Evolutionary conservation across 2,888 invertebrate species (phyloP).

Genomic region (Drosophila cracens): DNA sequence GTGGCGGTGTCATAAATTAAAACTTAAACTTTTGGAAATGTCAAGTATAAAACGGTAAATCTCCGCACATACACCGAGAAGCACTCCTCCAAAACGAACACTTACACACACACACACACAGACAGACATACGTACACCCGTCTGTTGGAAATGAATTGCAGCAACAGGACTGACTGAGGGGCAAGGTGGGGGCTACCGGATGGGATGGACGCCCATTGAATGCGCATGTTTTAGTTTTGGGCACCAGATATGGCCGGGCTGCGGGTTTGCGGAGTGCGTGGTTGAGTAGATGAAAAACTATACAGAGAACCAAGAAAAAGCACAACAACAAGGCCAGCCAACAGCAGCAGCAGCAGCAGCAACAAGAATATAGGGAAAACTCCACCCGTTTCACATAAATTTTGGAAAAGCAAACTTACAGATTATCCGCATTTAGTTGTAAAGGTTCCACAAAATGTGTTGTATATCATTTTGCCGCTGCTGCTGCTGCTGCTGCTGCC

Average conservation of each 20-base stretch:
- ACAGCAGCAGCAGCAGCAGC: constrained; percentile 28
- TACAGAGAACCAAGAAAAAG: constrained; percentile 71
- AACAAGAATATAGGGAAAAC: constrained; percentile 56
- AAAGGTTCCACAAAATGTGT: constrained; percentile 81
- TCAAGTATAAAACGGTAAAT: constrained; percentile 85
- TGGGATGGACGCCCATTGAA: constrained; percentile 67
- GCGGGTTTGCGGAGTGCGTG: constrained; percentile 8
- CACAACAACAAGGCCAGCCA: constrained; percentile 67
- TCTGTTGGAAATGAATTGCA: constrained; percentile 77
- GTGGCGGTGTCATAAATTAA: constrained; percentile 85
- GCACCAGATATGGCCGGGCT: constrained; percentile 47
- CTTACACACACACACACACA: constrained; percentile 43
- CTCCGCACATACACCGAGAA: constrained; percentile 79
- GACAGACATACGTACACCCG: constrained; percentile 38
- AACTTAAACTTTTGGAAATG: constrained; percentile 85
- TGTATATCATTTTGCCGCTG: constrained; percentile 76
- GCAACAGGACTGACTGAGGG: constrained; percentile 37
- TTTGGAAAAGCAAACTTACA: constrained; percentile 81
- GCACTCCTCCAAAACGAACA: constrained; percentile 46
- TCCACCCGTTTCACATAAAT: constrained; percentile 81
- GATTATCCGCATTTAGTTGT: constrained; percentile 84
- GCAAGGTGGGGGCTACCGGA: constrained; percentile 31
- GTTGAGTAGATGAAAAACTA: constrained; percentile 64
- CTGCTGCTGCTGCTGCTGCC: constrained; percentile 27
- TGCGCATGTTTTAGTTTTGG: constrained; percentile 78